phyloP scores from a whole-genome alignment of 1,140 invertebrate species.

The Polyergus mexicanus region DNA sequence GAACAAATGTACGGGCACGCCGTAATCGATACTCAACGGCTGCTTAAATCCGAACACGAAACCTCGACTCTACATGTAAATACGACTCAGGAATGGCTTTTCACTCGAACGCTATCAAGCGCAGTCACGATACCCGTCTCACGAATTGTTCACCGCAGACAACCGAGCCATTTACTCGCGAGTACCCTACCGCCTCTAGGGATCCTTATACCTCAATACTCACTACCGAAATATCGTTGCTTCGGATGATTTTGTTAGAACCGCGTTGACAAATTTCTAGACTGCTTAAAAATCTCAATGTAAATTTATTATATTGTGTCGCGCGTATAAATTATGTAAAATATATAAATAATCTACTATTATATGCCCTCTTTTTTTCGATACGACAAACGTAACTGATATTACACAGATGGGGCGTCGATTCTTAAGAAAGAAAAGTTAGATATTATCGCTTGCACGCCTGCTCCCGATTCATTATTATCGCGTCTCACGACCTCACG shows the following conservation, averaged over 20 bases:
- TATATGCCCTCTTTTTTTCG: background rate
- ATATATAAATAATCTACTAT: background rate
- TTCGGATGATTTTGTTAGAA: slow-evolving; percentile 29
- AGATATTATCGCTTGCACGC: slow-evolving; percentile 30
- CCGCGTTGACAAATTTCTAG: background rate
- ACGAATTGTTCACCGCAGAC: slow-evolving; percentile 71
- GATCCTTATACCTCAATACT: slow-evolving; percentile 32
- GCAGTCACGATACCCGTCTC: slow-evolving; percentile 70
- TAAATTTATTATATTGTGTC: background rate
- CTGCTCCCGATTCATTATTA: slow-evolving; percentile 27
- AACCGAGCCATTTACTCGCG: slow-evolving; percentile 64
- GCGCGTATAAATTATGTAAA: background rate
- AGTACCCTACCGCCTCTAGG: slow-evolving; percentile 28
- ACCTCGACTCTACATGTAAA: slow-evolving; percentile 52
- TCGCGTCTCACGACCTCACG: slow-evolving; percentile 65
- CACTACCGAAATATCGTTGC: slow-evolving; percentile 22
- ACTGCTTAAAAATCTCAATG: background rate
- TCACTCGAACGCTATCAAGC: slow-evolving; percentile 65
- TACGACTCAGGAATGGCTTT: slow-evolving; percentile 66
- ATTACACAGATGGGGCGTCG: background rate
- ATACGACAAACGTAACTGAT: background rate
- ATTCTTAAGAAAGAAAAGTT: background rate
- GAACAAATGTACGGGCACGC: slow-evolving; percentile 48
- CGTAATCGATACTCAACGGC: slow-evolving; percentile 61
- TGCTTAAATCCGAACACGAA: slow-evolving; percentile 61